phyloP scores from a whole-genome alignment of 1,140 invertebrate genomes.

The Eubasilissa regina region DNA sequence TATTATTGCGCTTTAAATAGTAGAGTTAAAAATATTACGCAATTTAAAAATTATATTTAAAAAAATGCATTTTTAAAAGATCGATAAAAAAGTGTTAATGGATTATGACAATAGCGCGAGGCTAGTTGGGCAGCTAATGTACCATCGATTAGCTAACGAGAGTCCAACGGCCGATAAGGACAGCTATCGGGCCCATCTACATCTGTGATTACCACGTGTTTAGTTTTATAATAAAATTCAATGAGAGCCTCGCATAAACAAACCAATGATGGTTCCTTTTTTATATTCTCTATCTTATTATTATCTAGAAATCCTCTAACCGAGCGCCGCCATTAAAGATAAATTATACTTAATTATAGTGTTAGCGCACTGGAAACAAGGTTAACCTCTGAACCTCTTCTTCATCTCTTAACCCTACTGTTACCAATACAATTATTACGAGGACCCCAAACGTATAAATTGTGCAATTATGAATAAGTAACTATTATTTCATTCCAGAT shows the following conservation, averaged over 20 bases:
- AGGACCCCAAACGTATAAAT: too few species aligned
- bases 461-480: too few species aligned
- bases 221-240: conserved; percentile 47
- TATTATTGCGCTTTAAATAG: too few species aligned
- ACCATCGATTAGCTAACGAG: conserved; percentile 19
- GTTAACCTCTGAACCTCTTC: conserved; percentile 58
- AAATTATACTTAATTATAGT: conserved; percentile 61
- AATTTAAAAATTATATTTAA: too few species aligned
- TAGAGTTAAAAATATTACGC: too few species aligned
- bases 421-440: too few species aligned
- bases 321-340: conserved; percentile 55
- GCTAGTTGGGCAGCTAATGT: background rate
- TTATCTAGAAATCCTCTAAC: conserved; percentile 40
- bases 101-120: conserved; percentile 1
- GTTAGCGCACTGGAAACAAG: conserved; percentile 58
- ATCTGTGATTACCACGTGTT: conserved; percentile 39
- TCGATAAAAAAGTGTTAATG: conserved; percentile 23
- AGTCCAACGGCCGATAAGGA: conserved; percentile 34
- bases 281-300: conserved; percentile 28
- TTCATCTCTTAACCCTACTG: conserved; percentile 32
- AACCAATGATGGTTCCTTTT: conserved; percentile 31
- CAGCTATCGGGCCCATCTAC: conserved; percentile 37
- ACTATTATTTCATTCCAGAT: too few species aligned
- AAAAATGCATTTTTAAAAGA: too few species aligned
- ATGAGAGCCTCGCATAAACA: conserved; percentile 48